Evolutionary conservation across 2,888 invertebrate genomes (phyloP).

Genomic region (Imbricaverruca yamaguchii): DNA sequence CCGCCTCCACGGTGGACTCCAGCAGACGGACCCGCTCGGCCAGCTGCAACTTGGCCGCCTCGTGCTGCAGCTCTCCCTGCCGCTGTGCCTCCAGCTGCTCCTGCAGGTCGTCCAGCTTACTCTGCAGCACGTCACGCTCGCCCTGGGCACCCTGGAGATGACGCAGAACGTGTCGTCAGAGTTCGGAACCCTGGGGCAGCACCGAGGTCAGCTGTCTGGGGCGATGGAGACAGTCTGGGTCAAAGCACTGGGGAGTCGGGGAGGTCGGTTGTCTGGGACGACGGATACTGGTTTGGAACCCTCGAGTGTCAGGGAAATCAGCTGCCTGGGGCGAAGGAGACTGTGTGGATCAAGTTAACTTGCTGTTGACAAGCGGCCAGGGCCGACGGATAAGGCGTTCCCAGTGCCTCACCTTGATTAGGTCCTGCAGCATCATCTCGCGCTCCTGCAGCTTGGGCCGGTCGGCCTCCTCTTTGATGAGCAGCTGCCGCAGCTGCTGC

Average conservation of each 20-base stretch:
- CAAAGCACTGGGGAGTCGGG: too few species aligned
- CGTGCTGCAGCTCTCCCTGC: conserved; percentile 52
- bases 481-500: conserved; percentile 30
- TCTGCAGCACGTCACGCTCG: conserved; percentile 62
- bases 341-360: too few species aligned
- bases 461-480: conserved; percentile 15
- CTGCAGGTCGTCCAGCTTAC: conserved; percentile 70
- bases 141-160: conserved; percentile 60
- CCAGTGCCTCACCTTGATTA: conserved; percentile 56
- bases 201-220: too few species aligned
- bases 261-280: too few species aligned
- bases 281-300: too few species aligned
- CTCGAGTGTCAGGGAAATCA: too few species aligned
- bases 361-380: too few species aligned
- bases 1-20: conserved; percentile 65
- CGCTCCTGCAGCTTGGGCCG: conserved; percentile 45
- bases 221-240: too few species aligned
- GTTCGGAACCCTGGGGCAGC: too few species aligned
- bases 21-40: conserved; percentile 57
- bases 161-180: too few species aligned
- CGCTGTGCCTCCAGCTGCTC: conserved; percentile 60
- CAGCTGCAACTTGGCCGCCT: conserved; percentile 57
- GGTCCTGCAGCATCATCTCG: conserved; percentile 72
- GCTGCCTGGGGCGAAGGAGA: too few species aligned
- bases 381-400: too few species aligned